These are phyloP conservation scores for Puffinus mauretanicus DNA, from an alignment of 2,113 vertebrate species.

Conservation along the genomic window DNA sequence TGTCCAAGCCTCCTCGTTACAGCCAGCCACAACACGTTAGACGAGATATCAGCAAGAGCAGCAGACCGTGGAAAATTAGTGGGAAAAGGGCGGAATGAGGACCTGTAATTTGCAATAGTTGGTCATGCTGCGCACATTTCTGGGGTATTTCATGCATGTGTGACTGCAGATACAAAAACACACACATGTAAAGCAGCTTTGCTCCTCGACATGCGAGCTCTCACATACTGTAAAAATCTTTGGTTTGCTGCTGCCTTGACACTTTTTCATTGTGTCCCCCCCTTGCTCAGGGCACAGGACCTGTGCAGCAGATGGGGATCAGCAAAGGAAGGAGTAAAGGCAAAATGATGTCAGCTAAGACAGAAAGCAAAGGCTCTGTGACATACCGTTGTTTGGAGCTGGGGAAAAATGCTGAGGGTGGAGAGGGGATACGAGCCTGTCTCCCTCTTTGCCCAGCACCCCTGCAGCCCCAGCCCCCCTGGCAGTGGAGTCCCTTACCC, in stretches of 20 bases:
- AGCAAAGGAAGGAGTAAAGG: background rate
- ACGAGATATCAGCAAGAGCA: constrained; percentile 23
- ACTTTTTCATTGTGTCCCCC: background rate
- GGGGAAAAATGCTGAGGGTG: background rate
- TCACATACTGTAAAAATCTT: background rate
- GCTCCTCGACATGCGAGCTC: background rate
- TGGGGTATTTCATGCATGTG: constrained; percentile 14
- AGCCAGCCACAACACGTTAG: background rate
- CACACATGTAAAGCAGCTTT: background rate
- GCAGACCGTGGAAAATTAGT: background rate
- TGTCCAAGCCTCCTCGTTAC: background rate
- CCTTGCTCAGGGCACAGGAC: background rate
- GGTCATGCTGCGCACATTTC: background rate
- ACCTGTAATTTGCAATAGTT: background rate
- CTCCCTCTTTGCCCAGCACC: background rate
- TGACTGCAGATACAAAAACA: background rate
- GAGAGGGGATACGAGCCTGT: background rate
- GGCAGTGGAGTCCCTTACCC: background rate
- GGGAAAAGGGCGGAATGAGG: background rate
- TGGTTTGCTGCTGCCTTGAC: background rate
- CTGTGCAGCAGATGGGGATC: background rate
- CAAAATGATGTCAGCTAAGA: background rate
- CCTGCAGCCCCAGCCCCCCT: background rate
- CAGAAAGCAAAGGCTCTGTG: background rate
- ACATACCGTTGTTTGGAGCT: background rate